Evolutionary conservation across 1,140 invertebrate genomes (phyloP).

Genomic region (Zaprionus kolodkinae): DNA sequence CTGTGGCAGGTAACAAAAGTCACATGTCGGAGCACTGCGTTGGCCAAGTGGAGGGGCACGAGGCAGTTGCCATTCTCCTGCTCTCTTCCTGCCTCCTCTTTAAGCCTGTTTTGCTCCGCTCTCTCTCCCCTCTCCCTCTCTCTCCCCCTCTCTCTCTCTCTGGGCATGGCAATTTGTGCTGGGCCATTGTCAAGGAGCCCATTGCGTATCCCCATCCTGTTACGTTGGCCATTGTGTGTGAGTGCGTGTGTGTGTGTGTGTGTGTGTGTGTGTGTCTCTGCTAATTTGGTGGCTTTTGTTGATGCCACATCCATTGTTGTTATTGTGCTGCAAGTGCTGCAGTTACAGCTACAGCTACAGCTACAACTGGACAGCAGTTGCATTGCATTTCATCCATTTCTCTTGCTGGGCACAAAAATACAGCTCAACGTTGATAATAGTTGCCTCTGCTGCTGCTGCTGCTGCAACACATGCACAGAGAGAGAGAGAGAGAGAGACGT

Average conservation of each 20-base stretch:
- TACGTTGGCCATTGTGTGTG: conserved; percentile 10
- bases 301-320: conserved; percentile 49
- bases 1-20: conserved; percentile 40
- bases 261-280: conserved; percentile 60
- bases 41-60: neutral
- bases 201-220: conserved; percentile 14
- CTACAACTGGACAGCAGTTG: conserved; percentile 7
- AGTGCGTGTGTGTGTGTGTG: neutral
- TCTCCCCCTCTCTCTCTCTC: neutral
- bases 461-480: conserved; percentile 28
- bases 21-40: conserved; percentile 4
- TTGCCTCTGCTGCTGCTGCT: conserved; percentile 7
- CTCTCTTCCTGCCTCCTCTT: neutral
- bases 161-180: conserved; percentile 55
- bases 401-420: conserved; percentile 12
- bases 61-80: neutral
- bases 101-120: neutral
- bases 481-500: neutral
- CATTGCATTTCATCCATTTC: conserved; percentile 36
- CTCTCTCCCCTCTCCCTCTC: neutral
- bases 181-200: conserved; percentile 51
- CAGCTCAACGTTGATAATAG: conserved; percentile 31
- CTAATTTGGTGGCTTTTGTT: conserved; percentile 79
- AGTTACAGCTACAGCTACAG: conserved; percentile 6
- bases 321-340: conserved; percentile 30